phyloP scores from a whole-genome alignment of 2,113 vertebrate genomes.

The Phyllopteryx taeniolatus region DNA sequence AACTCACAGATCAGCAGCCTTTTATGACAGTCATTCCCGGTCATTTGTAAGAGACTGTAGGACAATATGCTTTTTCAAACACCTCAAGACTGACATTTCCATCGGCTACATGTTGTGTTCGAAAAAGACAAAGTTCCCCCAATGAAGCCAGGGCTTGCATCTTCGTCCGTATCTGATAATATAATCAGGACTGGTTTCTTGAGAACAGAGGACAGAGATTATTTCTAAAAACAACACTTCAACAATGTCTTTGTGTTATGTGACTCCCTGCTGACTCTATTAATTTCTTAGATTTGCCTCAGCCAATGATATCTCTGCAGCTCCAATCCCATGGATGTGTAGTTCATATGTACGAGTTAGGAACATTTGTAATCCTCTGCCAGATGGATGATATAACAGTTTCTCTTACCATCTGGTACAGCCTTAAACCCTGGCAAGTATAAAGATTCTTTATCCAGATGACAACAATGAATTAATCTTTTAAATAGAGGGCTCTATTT shows the following conservation, averaged over 20 bases:
- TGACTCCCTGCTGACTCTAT: constrained; percentile 15
- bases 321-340: constrained; percentile 20
- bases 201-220: not conserved
- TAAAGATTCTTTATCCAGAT: constrained; percentile 50
- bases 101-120: constrained; percentile 24
- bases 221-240: constrained; percentile 8
- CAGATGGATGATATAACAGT: constrained; percentile 48
- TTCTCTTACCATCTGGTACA: constrained; percentile 58
- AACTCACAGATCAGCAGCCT: constrained; percentile 53
- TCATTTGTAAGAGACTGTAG: constrained; percentile 57
- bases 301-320: constrained; percentile 20
- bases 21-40: constrained; percentile 55
- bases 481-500: constrained; percentile 50
- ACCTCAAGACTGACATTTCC: constrained; percentile 17
- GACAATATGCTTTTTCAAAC: constrained; percentile 34
- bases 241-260: not conserved
- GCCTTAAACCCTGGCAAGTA: constrained; percentile 53
- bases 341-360: constrained; percentile 20
- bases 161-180: constrained; percentile 9
- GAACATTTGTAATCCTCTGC: constrained; percentile 54
- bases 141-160: constrained; percentile 16
- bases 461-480: constrained; percentile 53
- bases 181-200: not conserved
- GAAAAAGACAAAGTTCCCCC: constrained; percentile 22
- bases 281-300: constrained; percentile 15